Percentiles rank a stretch among this genome's conserved stretches.
phyloP scores from a whole-genome alignment of 2,888 invertebrate species.

The Exocentrus adspersus region DNA sequence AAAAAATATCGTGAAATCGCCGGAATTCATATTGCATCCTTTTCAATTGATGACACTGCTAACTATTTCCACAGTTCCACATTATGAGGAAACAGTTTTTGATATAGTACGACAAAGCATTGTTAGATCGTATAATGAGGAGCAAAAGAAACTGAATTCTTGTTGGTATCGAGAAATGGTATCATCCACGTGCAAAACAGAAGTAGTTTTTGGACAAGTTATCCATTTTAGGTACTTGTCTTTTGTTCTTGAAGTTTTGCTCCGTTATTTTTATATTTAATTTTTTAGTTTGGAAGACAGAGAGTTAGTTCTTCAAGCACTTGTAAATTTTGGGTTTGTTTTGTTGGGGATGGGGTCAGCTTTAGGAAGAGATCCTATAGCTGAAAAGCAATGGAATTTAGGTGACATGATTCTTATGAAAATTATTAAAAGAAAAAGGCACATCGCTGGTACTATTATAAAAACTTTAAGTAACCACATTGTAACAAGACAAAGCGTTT shows the following conservation, averaged over 20 bases:
- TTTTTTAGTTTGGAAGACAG: constrained; percentile 63
- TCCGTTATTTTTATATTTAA: neutral
- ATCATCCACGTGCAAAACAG: constrained; percentile 57
- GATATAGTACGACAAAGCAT: constrained; percentile 60
- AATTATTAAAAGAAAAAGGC: constrained; percentile 68
- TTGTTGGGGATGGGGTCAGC: constrained; percentile 57
- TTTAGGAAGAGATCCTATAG: constrained; percentile 54
- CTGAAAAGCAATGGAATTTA: constrained; percentile 63
- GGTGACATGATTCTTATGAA: constrained; percentile 70
- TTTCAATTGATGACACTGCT: constrained; percentile 72
- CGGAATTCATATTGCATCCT: constrained; percentile 71
- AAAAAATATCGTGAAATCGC: constrained; percentile 66
- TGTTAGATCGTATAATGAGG: constrained; percentile 55
- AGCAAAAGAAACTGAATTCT: constrained; percentile 55
- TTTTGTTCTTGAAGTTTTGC: no score
- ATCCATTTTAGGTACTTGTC: constrained; percentile 65
- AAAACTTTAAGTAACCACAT: constrained; percentile 69
- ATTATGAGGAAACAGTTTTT: constrained; percentile 63
- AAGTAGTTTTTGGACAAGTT: constrained; percentile 62
- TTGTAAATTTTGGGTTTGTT: constrained; percentile 62
- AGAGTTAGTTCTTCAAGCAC: constrained; percentile 63
- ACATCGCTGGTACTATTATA: constrained; percentile 67
- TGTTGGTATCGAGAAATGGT: constrained; percentile 69
- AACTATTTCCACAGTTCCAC: constrained; percentile 63
- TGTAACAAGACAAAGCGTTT: constrained; percentile 66